A percentile compares a stretch with the other conserved stretches of the same genome.
phyloP scores from a whole-genome alignment of 2,888 invertebrate species.

The Geophilus truncorum region DNA sequence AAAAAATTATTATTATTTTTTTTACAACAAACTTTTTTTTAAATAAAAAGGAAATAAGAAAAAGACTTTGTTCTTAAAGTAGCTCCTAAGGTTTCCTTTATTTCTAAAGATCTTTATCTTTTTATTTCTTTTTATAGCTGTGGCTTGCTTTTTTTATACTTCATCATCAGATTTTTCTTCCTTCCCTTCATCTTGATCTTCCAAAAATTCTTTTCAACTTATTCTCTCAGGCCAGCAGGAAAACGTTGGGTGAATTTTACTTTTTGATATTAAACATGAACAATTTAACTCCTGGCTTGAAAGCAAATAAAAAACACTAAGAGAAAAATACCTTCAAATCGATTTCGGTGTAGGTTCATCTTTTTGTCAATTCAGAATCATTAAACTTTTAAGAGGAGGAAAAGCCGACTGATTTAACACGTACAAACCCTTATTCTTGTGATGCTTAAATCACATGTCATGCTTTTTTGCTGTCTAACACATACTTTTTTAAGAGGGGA shows the following conservation, averaged over 20 bases:
- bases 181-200: neutral
- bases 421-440: neutral
- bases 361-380: neutral
- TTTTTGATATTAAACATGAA: neutral
- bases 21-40: too few relatives aligned
- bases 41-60: too few relatives aligned
- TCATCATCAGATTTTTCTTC: neutral
- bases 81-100: too few relatives aligned
- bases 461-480: neutral
- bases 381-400: neutral
- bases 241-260: constrained; percentile 19
- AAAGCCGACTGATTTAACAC: neutral
- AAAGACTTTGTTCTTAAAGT: too few relatives aligned
- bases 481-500: neutral
- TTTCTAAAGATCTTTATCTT: neutral
- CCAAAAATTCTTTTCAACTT: neutral
- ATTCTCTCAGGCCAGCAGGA: neutral
- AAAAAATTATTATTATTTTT: too few relatives aligned
- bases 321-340: neutral
- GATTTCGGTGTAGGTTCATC: too few relatives aligned
- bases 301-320: neutral
- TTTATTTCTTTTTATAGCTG: neutral
- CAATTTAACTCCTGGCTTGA: neutral
- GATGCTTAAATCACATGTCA: neutral
- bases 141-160: neutral